Conservation (phyloP, 2,797 vertebrate species). For the Adrianichthys oophorus region DNA sequence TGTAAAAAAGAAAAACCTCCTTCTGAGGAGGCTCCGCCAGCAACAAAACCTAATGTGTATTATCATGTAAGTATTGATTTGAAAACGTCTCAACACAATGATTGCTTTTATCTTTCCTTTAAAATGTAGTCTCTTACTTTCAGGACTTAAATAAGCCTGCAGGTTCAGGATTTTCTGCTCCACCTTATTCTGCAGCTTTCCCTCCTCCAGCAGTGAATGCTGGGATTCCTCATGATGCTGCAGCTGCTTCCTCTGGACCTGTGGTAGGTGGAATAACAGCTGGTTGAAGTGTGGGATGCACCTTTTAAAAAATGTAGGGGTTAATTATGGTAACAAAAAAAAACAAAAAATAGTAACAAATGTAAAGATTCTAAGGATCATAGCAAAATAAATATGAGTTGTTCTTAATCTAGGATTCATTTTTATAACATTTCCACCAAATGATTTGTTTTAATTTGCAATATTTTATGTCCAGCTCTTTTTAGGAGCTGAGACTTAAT, state of each 20-base stretch:
- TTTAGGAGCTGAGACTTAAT: no score
- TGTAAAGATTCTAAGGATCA: no score
- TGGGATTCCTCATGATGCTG: background rate
- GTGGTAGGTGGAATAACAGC: constrained; percentile 8
- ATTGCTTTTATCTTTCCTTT: background rate
- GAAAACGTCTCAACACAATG: background rate
- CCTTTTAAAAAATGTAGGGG: background rate
- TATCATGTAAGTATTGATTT: constrained; percentile 32
- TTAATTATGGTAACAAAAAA: no score
- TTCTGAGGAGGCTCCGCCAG: no score
- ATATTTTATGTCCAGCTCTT: no score
- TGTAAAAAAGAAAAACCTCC: no score
- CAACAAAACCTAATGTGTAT: background rate
- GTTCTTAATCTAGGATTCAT: no score
- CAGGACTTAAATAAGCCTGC: constrained; percentile 3
- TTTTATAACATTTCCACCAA: no score
- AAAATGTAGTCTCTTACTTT: constrained; percentile 1
- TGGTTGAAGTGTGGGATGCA: background rate
- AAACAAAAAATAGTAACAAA: no score
- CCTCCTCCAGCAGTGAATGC: constrained; percentile 3
- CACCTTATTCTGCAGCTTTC: constrained; percentile 2
- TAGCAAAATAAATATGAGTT: no score
- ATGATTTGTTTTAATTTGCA: no score
- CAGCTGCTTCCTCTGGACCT: background rate
- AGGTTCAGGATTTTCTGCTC: constrained; percentile 1